phyloP scores from a whole-genome alignment of 2,113 vertebrate genomes.

The Caretta caretta region DNA sequence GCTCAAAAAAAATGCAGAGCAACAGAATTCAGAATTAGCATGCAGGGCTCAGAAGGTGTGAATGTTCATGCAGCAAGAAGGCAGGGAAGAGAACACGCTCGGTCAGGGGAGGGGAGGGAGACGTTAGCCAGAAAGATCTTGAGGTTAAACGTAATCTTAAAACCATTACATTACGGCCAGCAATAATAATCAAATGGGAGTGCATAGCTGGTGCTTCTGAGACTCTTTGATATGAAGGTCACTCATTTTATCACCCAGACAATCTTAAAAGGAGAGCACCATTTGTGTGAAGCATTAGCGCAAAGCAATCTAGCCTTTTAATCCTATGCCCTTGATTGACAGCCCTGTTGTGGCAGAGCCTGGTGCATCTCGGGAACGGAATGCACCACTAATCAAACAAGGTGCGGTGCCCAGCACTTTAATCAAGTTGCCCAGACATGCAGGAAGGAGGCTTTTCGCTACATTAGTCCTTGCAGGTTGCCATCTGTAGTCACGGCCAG shows the following conservation, averaged over 20 bases:
- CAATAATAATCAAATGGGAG: slow-evolving; percentile 51
- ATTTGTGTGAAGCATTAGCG: not conserved
- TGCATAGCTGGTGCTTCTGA: slow-evolving; percentile 11
- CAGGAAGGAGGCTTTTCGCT: not conserved
- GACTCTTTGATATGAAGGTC: slow-evolving; percentile 44
- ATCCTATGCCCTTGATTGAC: slow-evolving; percentile 24
- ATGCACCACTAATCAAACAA: slow-evolving; percentile 21
- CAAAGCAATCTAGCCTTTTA: slow-evolving; percentile 43
- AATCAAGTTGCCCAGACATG: not conserved
- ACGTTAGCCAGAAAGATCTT: fast-evolving
- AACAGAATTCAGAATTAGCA: slow-evolving; percentile 41
- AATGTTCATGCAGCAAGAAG: not conserved
- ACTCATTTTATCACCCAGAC: slow-evolving; percentile 39
- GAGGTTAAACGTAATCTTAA: not conserved
- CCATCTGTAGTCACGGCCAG: not conserved
- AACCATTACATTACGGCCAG: not conserved
- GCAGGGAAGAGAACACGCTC: not conserved
- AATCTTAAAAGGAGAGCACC: slow-evolving; percentile 12
- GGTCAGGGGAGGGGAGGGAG: not conserved
- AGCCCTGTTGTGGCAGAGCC: not conserved
- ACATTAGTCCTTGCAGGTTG: not conserved
- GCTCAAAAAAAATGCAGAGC: not conserved
- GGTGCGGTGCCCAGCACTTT: fast-evolving
- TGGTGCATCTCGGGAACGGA: not conserved
- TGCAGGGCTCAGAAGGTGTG: slow-evolving; percentile 13